These are phyloP conservation scores for Panonychus citri DNA, from an alignment of 1,140 invertebrate species.

Conservation along the genomic window DNA sequence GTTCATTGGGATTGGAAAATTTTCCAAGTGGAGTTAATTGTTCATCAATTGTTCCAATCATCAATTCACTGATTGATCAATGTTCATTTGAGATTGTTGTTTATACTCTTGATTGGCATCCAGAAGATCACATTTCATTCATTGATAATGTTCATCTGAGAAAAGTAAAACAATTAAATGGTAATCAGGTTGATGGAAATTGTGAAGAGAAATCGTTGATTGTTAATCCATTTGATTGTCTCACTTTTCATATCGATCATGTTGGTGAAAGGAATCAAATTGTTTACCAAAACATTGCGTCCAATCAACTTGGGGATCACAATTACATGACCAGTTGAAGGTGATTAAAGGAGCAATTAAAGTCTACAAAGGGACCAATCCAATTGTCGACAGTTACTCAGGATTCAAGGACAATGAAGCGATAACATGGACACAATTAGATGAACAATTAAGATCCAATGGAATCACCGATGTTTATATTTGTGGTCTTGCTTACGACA, in stretches of 20 bases:
- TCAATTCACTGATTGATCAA: conserved; percentile 62
- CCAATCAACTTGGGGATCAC: conserved; percentile 76
- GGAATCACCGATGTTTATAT: conserved; percentile 77
- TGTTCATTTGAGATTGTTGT: conserved; percentile 75
- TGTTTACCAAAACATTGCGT: conserved; percentile 84
- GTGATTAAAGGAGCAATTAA: conserved; percentile 23
- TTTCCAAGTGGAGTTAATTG: conserved; percentile 72
- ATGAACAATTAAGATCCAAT: conserved; percentile 45
- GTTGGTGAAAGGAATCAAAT: conserved; percentile 40
- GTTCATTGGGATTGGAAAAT: conserved; percentile 71
- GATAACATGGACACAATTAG: conserved; percentile 59
- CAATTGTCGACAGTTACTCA: conserved; percentile 86
- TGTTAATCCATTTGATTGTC: conserved; percentile 45
- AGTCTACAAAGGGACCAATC: conserved; percentile 39
- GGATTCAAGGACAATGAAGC: conserved; percentile 95
- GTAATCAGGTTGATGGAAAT: background rate
- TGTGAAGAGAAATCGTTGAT: background rate
- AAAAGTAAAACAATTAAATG: conserved; percentile 25
- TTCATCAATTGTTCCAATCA: conserved; percentile 62
- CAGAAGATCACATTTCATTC: conserved; percentile 84
- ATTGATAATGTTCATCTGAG: conserved; percentile 59
- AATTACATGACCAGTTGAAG: conserved; percentile 73
- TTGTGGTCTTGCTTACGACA: conserved; percentile 83
- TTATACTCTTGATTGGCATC: conserved; percentile 94
- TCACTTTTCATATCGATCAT: conserved; percentile 50